Conservation (phyloP, 37 sponge, comb jelly and placozoan species). For the Theonella swinhoei region DNA sequence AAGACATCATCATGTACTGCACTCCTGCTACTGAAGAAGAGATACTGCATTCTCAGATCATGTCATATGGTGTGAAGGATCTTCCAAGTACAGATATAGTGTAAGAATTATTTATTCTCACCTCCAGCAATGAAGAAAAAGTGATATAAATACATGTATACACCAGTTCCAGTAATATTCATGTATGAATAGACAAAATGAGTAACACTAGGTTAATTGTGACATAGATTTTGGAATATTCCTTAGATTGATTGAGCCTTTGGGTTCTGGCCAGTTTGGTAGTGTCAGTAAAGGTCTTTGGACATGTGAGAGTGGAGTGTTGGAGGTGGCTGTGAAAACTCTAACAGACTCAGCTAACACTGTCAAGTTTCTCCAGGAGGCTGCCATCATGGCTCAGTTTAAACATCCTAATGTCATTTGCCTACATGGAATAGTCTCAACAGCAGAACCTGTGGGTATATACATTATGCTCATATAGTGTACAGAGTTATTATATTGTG, state of each 20-base stretch:
- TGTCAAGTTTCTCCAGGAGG: slow-evolving; percentile 14
- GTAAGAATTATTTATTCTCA: neutral
- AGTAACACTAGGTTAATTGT: neutral
- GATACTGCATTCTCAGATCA: neutral
- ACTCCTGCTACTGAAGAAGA: neutral
- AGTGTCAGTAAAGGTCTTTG: neutral
- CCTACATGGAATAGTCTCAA: neutral
- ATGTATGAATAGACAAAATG: no score
- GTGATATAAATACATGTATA: no score
- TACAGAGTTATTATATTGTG: neutral
- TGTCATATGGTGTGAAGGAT: neutral
- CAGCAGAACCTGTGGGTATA: slow-evolving; percentile 1
- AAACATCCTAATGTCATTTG: neutral
- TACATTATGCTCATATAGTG: no score
- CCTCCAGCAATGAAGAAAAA: neutral
- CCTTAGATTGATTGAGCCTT: neutral
- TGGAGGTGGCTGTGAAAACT: neutral
- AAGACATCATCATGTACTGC: neutral
- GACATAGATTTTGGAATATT: neutral
- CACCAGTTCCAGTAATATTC: no score
- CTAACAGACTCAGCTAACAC: neutral
- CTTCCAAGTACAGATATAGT: neutral
- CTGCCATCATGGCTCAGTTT: slow-evolving; percentile 20
- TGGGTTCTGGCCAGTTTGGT: neutral
- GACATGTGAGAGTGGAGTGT: neutral